Conservation (phyloP, 2,888 invertebrate genomes). For the Tinea semifulvella region DNA sequence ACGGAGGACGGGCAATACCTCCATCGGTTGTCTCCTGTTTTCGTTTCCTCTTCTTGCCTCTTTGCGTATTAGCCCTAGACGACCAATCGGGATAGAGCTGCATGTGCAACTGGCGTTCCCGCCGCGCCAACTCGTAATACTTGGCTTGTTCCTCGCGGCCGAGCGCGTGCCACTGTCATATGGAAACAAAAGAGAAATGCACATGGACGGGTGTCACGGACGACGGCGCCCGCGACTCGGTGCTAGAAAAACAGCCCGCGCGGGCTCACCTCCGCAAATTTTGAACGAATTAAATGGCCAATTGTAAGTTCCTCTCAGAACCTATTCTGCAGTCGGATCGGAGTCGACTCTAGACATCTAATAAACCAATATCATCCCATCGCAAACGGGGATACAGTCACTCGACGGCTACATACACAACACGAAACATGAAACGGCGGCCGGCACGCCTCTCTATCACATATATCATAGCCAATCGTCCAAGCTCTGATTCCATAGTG, state of each 20-base stretch:
- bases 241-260: slow-evolving; percentile 77
- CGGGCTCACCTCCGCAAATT: slow-evolving; percentile 58
- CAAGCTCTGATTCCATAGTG: too few relatives aligned
- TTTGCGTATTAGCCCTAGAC: slow-evolving; percentile 99
- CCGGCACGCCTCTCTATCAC: slow-evolving; percentile 34
- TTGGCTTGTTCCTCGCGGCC: slow-evolving; percentile 99
- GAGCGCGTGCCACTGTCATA: slow-evolving; percentile 97
- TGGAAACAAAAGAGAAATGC: slow-evolving; percentile 66
- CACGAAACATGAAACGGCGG: slow-evolving; percentile 55
- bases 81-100: slow-evolving; percentile 99
- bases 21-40: slow-evolving; percentile 97
- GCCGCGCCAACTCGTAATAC: slow-evolving; percentile 98
- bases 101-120: slow-evolving; percentile 98
- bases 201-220: slow-evolving; percentile 43
- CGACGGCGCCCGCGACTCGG: slow-evolving; percentile 62
- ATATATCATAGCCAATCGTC: too few relatives aligned
- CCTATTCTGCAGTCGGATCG: slow-evolving; percentile 63
- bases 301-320: slow-evolving; percentile 63
- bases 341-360: slow-evolving; percentile 58
- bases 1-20: slow-evolving; percentile 79
- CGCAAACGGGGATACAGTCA: slow-evolving; percentile 42
- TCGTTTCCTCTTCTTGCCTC: slow-evolving; percentile 99
- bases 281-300: slow-evolving; percentile 57
- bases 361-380: slow-evolving; percentile 65
- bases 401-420: slow-evolving; percentile 65